phyloP scores from a whole-genome alignment of 30 jellyfish, hydroid and myxozoan species.

The Aurelia coerulea region DNA sequence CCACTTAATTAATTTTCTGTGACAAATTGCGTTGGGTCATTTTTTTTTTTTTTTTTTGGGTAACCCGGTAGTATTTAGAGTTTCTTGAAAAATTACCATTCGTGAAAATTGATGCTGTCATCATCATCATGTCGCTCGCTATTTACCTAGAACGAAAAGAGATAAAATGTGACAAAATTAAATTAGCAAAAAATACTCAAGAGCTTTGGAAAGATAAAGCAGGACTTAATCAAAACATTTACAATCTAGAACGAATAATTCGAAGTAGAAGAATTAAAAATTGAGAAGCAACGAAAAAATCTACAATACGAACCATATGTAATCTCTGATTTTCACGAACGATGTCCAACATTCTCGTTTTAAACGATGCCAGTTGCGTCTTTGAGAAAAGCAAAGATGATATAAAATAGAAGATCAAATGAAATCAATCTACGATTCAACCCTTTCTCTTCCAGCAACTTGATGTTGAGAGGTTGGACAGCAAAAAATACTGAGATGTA shows the following conservation, averaged over 20 bases:
- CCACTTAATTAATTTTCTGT: no score
- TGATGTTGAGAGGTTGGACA: no score
- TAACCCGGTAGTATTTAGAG: no score
- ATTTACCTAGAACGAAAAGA: constrained; percentile 16
- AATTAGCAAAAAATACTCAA: no score
- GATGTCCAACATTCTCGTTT: constrained; percentile 62
- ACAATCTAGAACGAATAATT: not conserved
- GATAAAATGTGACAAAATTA: not conserved
- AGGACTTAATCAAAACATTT: no score
- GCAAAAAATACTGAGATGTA: no score
- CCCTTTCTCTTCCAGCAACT: no score
- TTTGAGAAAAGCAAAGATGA: not conserved
- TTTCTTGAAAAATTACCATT: constrained; percentile 26
- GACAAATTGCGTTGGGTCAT: no score
- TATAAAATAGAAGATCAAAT: no score
- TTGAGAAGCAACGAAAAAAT: not conserved
- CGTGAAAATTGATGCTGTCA: constrained; percentile 9
- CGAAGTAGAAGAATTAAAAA: not conserved
- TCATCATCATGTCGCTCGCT: constrained; percentile 21
- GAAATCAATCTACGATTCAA: no score
- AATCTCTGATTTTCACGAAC: constrained; percentile 68
- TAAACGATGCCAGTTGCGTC: constrained; percentile 56
- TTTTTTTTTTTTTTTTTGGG: no score
- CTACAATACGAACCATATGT: constrained; percentile 38
- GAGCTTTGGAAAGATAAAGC: no score